These are phyloP conservation scores for Australoheros facetus DNA, from an alignment of 2,797 vertebrate species.

Conservation along the genomic window DNA sequence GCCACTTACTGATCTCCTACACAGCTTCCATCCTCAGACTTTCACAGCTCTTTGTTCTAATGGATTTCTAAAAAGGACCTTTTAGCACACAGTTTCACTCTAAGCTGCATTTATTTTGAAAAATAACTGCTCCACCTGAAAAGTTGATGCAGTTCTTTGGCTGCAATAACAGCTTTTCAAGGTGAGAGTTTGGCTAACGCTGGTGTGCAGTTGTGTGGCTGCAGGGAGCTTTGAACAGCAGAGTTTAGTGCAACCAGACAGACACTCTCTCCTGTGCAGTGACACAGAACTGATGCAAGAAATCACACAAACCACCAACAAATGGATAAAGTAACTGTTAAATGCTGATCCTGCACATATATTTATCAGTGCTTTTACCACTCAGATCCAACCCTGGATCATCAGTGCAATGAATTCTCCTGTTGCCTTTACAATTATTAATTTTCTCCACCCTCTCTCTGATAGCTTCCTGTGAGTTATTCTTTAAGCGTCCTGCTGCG, in stretches of 20 bases:
- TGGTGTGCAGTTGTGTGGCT: background rate
- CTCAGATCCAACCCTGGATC: background rate
- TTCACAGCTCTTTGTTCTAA: background rate
- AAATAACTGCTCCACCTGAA: background rate
- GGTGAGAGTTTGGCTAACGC: background rate
- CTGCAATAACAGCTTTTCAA: background rate
- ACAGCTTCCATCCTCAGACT: background rate
- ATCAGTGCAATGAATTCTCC: background rate
- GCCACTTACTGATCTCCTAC: background rate
- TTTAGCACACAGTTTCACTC: background rate
- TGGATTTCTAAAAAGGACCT: background rate
- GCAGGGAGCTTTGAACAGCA: background rate
- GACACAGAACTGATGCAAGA: background rate
- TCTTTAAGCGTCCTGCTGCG: constrained; percentile 29
- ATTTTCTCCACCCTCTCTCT: constrained; percentile 6
- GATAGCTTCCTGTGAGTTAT: background rate
- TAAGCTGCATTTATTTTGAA: background rate
- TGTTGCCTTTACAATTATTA: constrained; percentile 8
- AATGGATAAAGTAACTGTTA: no score
- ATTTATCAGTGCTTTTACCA: background rate
- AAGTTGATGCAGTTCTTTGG: background rate
- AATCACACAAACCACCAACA: background rate
- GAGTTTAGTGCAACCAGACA: no score
- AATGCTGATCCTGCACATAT: background rate
- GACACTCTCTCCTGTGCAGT: background rate